Conservation (phyloP, 2,113 vertebrate species). For the Istiophorus platypterus region DNA sequence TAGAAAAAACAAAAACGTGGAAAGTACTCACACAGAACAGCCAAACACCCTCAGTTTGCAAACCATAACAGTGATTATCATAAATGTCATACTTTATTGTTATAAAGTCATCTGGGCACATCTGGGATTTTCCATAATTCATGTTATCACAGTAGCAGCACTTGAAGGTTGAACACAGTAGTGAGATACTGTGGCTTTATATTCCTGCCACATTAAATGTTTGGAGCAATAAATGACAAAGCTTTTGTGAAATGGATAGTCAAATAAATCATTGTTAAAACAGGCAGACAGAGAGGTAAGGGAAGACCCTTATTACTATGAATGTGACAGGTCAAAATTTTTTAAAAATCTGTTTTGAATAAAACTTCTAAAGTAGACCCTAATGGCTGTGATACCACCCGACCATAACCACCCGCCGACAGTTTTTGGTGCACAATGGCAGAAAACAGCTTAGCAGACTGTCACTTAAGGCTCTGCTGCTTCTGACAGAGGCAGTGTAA, state of each 20-base stretch:
- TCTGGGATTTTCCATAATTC: constrained; percentile 1
- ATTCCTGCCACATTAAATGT: neutral
- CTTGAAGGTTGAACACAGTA: neutral
- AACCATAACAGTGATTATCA: constrained; percentile 24
- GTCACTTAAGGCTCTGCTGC: constrained; percentile 41
- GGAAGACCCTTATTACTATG: neutral
- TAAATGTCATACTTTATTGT: constrained; percentile 5
- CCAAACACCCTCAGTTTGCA: neutral
- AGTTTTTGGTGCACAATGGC: neutral
- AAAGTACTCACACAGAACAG: neutral
- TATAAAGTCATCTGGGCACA: too few relatives aligned
- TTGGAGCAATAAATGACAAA: neutral
- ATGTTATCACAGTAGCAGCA: neutral
- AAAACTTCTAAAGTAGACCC: neutral
- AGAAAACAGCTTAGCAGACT: constrained; percentile 68
- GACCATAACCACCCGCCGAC: neutral
- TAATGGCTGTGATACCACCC: constrained; percentile 19
- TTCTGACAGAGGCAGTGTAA: constrained; percentile 32
- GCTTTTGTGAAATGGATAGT: neutral
- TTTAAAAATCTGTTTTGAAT: neutral
- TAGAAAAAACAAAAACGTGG: neutral
- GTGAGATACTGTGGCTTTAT: neutral
- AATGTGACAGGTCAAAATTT: neutral
- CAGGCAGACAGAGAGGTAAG: neutral
- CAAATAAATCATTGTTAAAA: neutral